Base-by-base conservation (phyloP, 2,797 vertebrate genomes). In the Enteromius mattozi region DNA sequence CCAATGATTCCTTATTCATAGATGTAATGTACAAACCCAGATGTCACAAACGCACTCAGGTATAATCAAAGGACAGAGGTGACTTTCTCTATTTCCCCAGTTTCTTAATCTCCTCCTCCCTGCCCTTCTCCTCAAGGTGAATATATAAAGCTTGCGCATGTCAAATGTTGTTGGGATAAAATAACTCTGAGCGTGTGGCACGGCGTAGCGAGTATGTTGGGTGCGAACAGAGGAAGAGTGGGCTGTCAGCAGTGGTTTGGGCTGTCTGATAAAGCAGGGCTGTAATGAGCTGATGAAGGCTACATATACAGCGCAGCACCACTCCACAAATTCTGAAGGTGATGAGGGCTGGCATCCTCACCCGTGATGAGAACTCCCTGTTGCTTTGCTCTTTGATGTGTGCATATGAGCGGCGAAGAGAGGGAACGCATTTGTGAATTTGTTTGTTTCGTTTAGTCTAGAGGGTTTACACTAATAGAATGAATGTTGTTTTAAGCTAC, bases 231-330 rank as follows among this genome's bases (percentile, higher is more conserved):
- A 86, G 90, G 92, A 95, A 95, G 96, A 96, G 94, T 94, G 95
- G 91, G 91, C 95, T 96, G 95, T 96, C 96, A 94, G 91, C 92
- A 94, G 91, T 95, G 94, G 95, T 97, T 94, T 94, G 93, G 93
- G 91, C 92, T 90, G 86, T 91, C 83, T 87, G 91, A 93, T 91
- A 90, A 94, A 94, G 91, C 91, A 69, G 87, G 87, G 90, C 89
- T 70, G 91, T 95, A 94, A 96, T 92, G 92, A 95, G 92, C 86
- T 88, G 90, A 93, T 91, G 90, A 92, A 93, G 92, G 90, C 88
- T 86, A 86, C 86, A 82, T 72, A 87, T 81, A 86, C 77, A 80
- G 77, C 63, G 16, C 75, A 10, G 72, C 54, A 42, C 65, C 68
- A 42, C 42, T 72, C 66, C 66, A 72, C 54, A 65, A 65, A 27